Evolutionary conservation across 2,113 vertebrate species (phyloP).

Genomic region (Calyptommatus sinebrachiatus): DNA sequence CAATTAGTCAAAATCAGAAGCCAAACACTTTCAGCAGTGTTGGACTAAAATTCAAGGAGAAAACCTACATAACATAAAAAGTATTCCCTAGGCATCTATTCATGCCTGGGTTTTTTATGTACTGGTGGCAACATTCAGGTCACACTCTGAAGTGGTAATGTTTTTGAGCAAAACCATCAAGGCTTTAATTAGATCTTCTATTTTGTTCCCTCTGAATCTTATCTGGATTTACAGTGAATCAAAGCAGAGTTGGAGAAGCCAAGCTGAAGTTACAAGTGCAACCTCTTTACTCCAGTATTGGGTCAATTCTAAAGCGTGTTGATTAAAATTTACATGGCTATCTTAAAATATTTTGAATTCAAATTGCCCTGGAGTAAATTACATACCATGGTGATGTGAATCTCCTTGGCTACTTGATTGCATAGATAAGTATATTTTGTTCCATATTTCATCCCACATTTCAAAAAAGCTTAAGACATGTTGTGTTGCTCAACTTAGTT

Average conservation of each 20-base stretch:
- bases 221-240: too few relatives aligned
- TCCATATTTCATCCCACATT: not conserved
- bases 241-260: too few relatives aligned
- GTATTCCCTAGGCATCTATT: not conserved
- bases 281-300: too few relatives aligned
- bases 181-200: too few relatives aligned
- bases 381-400: rapidly evolving
- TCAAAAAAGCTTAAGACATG: rapidly evolving
- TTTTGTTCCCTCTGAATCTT: too few relatives aligned
- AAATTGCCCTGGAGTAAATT: not conserved
- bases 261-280: too few relatives aligned
- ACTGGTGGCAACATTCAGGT: not conserved
- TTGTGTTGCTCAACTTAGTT: not conserved
- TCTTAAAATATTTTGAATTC: not conserved
- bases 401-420: not conserved
- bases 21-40: not conserved
- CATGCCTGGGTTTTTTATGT: not conserved
- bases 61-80: not conserved
- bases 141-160: not conserved
- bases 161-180: too few relatives aligned
- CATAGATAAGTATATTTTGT: rapidly evolving
- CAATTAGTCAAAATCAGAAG: not conserved
- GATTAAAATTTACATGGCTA: not conserved
- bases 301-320: too few relatives aligned
- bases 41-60: not conserved